phyloP scores from a whole-genome alignment of 2,113 vertebrate genomes.

The Pseudorasbora parva region DNA sequence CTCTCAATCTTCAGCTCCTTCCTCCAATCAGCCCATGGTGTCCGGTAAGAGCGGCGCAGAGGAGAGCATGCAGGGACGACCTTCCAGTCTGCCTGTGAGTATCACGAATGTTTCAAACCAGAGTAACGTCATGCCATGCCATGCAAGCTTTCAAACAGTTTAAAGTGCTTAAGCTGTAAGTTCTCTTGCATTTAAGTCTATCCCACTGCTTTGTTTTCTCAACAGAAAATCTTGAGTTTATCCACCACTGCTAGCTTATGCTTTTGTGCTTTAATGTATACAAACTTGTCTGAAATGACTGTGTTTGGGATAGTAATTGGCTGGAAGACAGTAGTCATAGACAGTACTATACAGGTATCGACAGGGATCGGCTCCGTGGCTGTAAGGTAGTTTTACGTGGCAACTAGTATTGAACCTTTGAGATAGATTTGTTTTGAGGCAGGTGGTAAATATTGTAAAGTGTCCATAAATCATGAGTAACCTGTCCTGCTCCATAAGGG shows the following conservation, averaged over 20 bases:
- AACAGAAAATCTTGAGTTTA: neutral
- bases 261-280: neutral
- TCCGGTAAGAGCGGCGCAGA: constrained; percentile 94
- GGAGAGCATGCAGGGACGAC: constrained; percentile 93
- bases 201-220: neutral
- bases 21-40: constrained; percentile 90
- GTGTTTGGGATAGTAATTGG: neutral
- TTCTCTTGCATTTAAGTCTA: neutral
- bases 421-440: neutral
- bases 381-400: neutral
- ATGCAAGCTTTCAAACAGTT: neutral
- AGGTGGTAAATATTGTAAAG: neutral
- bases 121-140: neutral
- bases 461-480: neutral
- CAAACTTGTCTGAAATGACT: too few species aligned
- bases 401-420: neutral
- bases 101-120: constrained; percentile 11
- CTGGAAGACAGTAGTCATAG: neutral
- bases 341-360: neutral
- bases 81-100: constrained; percentile 97
- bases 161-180: neutral
- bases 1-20: constrained; percentile 92
- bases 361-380: neutral
- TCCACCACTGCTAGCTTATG: neutral
- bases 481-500: neutral